Evolutionary conservation across 2,113 vertebrate species (phyloP), one percentile per base, ranked within the genome.

Genomic region (Rattus rattus): DNA sequence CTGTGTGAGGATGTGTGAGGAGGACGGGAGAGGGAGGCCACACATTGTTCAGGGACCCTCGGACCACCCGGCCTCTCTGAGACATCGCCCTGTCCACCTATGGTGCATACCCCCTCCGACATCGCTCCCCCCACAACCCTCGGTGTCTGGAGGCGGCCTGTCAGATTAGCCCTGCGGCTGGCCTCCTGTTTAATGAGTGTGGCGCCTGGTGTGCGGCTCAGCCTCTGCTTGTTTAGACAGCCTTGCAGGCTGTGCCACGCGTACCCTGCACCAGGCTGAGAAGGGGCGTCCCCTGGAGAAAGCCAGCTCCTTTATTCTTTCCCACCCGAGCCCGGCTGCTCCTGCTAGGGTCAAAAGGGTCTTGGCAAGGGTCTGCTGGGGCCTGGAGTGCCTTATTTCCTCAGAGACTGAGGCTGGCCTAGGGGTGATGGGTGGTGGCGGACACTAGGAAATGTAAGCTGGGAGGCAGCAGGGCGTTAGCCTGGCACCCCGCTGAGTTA

Each of bases 281-380:
- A 87, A 91, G 69, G 95, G 79, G 90, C 39, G 10, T 24, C 39
- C 69, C 47, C 89, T 39, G 13, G 65, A 88, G 88, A 84, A 93
- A 93, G 88, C 65, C 84, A 33, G 80, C 56, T 39, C 9, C 85
- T 98, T 96, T 94, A 85, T 97, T 94, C 91, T 90, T 94, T 61
- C 16, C 63, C 70, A 88, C 85, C 33, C 0, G 20, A 91, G 72
- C 77, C 59, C 65, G 80, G 93, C 86, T 59, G 88, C 54, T 67
- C 20, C 3, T 5, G 70, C 63, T 89, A 43, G 10, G 86, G 87
- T 94, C 96, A 96, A 83, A 96, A 90, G 65, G 69, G 85, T 97
- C 94, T 87, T 80, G 56, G 91, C 65, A 83, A 85, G 92, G 69
- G 93, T 67, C 49, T 77, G 49, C 87, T 93, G 90, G 65, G 33